These are phyloP conservation scores for Cheilosia grossa DNA, from an alignment of 2,888 invertebrate species.

Conservation along the genomic window DNA sequence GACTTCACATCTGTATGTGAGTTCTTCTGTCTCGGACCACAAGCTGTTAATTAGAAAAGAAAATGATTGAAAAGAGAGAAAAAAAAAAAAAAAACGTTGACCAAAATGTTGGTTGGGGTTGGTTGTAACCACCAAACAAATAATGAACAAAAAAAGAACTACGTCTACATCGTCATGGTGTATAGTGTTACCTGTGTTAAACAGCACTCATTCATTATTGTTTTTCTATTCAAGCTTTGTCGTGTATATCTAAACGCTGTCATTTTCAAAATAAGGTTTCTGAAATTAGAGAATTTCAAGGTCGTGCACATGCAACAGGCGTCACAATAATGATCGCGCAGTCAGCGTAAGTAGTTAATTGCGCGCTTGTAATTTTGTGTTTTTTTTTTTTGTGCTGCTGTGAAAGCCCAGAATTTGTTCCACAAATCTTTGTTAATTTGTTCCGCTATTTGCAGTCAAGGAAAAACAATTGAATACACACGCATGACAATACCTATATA, in stretches of 20 bases:
- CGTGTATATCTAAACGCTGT: conserved; percentile 18
- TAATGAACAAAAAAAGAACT: neutral
- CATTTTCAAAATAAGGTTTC: conserved; percentile 34
- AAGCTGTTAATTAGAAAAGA: neutral
- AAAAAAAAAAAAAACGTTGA: neutral
- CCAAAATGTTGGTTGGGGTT: no score
- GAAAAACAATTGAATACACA: neutral
- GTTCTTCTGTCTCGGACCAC: neutral
- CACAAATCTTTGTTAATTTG: conserved; percentile 3
- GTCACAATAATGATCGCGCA: conserved; percentile 37
- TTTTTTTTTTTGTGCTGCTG: neutral
- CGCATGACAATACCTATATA: neutral
- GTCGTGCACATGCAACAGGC: conserved; percentile 57
- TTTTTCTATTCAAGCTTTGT: conserved; percentile 10
- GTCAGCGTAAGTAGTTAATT: neutral
- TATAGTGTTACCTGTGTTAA: conserved; percentile 20
- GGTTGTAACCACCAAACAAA: conserved; percentile 24
- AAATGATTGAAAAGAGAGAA: neutral
- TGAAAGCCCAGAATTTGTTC: conserved; percentile 8
- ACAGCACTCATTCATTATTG: neutral
- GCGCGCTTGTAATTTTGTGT: neutral
- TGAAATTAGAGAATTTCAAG: conserved; percentile 61
- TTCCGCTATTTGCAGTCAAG: neutral
- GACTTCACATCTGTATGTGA: neutral
- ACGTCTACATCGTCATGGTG: conserved; percentile 13